phyloP scores from a whole-genome alignment of 92 coral and sea anemone genomes.

The Phymanthus crucifer region DNA sequence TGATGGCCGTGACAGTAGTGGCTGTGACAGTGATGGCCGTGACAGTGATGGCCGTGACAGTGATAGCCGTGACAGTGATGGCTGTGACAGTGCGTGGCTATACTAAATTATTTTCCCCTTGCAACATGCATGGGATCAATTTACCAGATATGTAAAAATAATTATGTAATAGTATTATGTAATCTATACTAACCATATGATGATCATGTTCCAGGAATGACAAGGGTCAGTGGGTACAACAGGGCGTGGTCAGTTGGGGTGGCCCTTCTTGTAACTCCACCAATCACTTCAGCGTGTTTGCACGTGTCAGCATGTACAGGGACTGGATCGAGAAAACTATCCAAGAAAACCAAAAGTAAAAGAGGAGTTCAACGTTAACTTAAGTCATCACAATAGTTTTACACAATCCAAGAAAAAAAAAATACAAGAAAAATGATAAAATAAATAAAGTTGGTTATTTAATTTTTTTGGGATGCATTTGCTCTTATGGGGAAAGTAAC shows the following conservation, averaged over 20 bases:
- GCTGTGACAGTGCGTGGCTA: no score
- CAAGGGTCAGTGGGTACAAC: conserved; percentile 7
- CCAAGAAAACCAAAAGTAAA: background rate
- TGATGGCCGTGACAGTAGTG: no score
- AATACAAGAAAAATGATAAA: no score
- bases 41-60: no score
- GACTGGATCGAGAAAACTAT: conserved; percentile 18
- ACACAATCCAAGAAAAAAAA: background rate
- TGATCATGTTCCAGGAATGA: background rate
- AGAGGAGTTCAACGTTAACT: background rate
- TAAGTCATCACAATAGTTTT: background rate
- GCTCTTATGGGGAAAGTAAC: background rate
- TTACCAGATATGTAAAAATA: no score
- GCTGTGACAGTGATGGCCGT: no score
- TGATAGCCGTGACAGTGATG: no score
- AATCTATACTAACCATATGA: background rate
- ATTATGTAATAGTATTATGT: no score
- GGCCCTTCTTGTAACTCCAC: background rate
- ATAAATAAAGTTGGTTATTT: no score
- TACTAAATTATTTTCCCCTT: background rate
- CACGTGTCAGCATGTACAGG: conserved; percentile 15
- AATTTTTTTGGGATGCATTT: no score
- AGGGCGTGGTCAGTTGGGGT: conserved; percentile 24
- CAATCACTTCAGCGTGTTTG: conserved; percentile 6
- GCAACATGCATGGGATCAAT: no score